Evolutionary conservation across 2,888 invertebrate species (phyloP).

Genomic region (Malachius bipustulatus): DNA sequence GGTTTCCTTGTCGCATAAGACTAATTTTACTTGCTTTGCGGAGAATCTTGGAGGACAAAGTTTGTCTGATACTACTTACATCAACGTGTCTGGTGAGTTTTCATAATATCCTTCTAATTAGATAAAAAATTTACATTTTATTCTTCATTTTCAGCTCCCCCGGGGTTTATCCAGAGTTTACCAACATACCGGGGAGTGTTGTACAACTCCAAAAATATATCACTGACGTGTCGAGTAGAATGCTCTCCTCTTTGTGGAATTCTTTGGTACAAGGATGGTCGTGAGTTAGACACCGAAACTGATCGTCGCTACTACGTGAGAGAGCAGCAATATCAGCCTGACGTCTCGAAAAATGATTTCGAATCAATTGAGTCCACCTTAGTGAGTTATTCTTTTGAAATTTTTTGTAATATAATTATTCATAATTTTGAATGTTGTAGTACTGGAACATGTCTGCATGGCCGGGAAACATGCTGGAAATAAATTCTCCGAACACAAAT

Average conservation of each 20-base stretch:
- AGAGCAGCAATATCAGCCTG: slow-evolving; percentile 55
- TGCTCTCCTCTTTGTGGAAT: slow-evolving; percentile 79
- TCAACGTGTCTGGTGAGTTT: slow-evolving; percentile 57
- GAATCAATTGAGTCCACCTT: slow-evolving; percentile 80
- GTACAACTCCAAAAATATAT: slow-evolving; percentile 56
- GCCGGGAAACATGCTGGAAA: slow-evolving; percentile 65
- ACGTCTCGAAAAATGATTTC: slow-evolving; percentile 72
- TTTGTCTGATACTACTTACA: slow-evolving; percentile 50
- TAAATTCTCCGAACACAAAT: slow-evolving; percentile 63
- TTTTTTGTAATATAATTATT: background rate
- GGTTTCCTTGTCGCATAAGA: slow-evolving; percentile 72
- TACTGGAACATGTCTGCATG: slow-evolving; percentile 81
- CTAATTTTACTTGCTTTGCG: slow-evolving; percentile 82
- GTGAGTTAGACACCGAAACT: slow-evolving; percentile 47
- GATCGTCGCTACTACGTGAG: slow-evolving; percentile 56
- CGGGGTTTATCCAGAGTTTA: slow-evolving; percentile 74
- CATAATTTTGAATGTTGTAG: slow-evolving; percentile 29
- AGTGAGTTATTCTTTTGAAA: slow-evolving; percentile 37
- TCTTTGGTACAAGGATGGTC: slow-evolving; percentile 71
- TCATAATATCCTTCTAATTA: background rate
- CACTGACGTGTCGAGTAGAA: slow-evolving; percentile 75
- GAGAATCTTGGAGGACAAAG: slow-evolving; percentile 77
- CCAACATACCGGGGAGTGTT: slow-evolving; percentile 70
- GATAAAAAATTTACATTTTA: slow-evolving; percentile 5
- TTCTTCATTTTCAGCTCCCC: slow-evolving; percentile 54